These are phyloP conservation scores for Leucoptera coffeella DNA, from an alignment of 2,888 invertebrate species.

Conservation along the genomic window DNA sequence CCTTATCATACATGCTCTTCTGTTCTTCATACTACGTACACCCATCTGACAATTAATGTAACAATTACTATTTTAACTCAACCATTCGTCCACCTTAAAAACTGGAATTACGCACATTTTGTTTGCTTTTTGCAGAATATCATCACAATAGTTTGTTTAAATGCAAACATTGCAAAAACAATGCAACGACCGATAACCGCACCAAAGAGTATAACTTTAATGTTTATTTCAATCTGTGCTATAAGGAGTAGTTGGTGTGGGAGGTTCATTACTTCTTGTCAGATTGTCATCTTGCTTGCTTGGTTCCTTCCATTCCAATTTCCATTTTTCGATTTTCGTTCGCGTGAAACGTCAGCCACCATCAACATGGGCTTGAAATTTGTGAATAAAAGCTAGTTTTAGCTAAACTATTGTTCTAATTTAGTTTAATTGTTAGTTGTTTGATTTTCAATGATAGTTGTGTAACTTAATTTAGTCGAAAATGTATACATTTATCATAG, in stretches of 20 bases:
- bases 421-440: conserved; percentile 51
- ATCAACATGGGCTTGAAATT: conserved; percentile 54
- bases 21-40: too few species aligned
- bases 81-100: neutral
- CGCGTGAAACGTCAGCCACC: conserved; percentile 50
- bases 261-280: conserved; percentile 29
- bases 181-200: neutral
- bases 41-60: too few species aligned
- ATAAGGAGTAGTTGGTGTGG: too few species aligned
- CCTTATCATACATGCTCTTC: too few species aligned
- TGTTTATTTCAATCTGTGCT: neutral
- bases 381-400: conserved; percentile 51
- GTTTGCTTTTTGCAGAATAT: too few species aligned
- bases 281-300: conserved; percentile 30
- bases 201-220: neutral
- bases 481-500: conserved; percentile 51
- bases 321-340: conserved; percentile 51
- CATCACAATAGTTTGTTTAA: too few species aligned
- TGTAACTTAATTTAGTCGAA: conserved; percentile 49
- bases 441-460: conserved; percentile 49
- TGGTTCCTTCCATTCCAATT: too few species aligned
- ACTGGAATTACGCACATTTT: too few species aligned
- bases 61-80: too few species aligned
- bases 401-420: conserved; percentile 52
- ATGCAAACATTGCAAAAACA: too few species aligned